These are phyloP conservation scores for Poeciliopsis paucimaculata DNA, from an alignment of 2,797 vertebrate genomes.

Conservation along the genomic window DNA sequence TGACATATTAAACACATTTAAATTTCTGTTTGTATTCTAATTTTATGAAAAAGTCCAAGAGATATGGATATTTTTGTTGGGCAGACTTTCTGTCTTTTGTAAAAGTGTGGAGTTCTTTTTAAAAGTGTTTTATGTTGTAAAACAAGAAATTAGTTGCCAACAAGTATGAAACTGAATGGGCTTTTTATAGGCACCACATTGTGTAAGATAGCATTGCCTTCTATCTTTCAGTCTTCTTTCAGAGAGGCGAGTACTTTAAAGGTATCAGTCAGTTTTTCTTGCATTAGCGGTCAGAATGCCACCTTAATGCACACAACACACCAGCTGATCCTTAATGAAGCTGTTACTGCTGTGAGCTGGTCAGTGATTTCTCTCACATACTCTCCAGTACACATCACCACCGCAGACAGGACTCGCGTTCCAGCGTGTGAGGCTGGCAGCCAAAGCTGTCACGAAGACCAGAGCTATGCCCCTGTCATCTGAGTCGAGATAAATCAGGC, in stretches of 20 bases:
- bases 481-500: slow-evolving; percentile 88
- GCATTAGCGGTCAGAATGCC: slow-evolving; percentile 6
- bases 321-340: slow-evolving; percentile 32
- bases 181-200: not conserved
- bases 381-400: slow-evolving; percentile 19
- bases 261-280: slow-evolving; percentile 8
- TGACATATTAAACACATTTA: not conserved
- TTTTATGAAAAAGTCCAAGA: not conserved
- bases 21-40: not conserved
- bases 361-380: slow-evolving; percentile 39
- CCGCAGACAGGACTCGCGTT: slow-evolving; percentile 36
- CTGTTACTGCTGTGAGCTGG: slow-evolving; percentile 15
- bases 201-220: slow-evolving; percentile 43
- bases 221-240: slow-evolving; percentile 79
- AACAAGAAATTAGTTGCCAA: not conserved
- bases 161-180: not conserved
- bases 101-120: not conserved
- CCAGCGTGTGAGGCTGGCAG: slow-evolving; percentile 22
- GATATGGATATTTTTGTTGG: not conserved
- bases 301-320: slow-evolving; percentile 2
- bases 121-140: not conserved
- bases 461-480: slow-evolving; percentile 84
- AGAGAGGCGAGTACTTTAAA: slow-evolving; percentile 20
- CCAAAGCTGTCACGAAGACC: slow-evolving; percentile 61
- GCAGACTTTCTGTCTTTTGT: not conserved